Percentiles rank a stretch among this genome's conserved stretches.
phyloP scores from a whole-genome alignment of 2,888 invertebrate species.

The Tinea semifulvella region DNA sequence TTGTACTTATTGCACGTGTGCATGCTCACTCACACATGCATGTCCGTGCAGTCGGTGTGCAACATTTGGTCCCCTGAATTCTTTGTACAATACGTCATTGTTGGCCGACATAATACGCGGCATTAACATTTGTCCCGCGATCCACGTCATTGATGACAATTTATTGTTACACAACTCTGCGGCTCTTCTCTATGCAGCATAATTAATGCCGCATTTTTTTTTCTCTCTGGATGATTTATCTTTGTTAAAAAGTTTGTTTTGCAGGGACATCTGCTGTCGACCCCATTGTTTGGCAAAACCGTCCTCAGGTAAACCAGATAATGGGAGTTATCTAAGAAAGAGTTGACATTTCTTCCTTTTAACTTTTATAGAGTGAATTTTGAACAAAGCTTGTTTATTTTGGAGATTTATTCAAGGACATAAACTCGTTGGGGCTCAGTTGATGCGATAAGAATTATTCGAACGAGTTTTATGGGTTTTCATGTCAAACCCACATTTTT shows the following conservation, averaged over 20 bases:
- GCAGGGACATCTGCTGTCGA: constrained; percentile 58
- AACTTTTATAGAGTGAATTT: constrained; percentile 50
- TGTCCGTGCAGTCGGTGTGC: constrained; percentile 16
- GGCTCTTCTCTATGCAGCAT: constrained; percentile 34
- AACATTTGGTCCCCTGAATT: constrained; percentile 39
- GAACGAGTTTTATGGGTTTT: neutral
- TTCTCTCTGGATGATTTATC: constrained; percentile 45
- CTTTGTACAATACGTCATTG: constrained; percentile 58
- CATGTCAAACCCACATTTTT: constrained; percentile 2
- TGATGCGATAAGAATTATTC: constrained; percentile 3
- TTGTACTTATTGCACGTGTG: neutral
- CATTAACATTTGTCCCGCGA: constrained; percentile 60
- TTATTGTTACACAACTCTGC: constrained; percentile 49
- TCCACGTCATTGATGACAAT: constrained; percentile 62
- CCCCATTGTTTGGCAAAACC: constrained; percentile 43
- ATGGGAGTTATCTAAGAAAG: constrained; percentile 55
- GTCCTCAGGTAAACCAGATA: constrained; percentile 59
- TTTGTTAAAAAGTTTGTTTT: constrained; percentile 58
- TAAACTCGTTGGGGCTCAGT: neutral
- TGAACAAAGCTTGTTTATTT: constrained; percentile 52
- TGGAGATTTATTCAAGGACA: constrained; percentile 24
- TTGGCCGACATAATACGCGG: constrained; percentile 55
- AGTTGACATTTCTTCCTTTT: constrained; percentile 56
- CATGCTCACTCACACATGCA: neutral
- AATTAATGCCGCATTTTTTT: constrained; percentile 38